Evolutionary conservation across 53 echinoderm and acorn worm species (phyloP).

Genomic region (Holothuria scabra): DNA sequence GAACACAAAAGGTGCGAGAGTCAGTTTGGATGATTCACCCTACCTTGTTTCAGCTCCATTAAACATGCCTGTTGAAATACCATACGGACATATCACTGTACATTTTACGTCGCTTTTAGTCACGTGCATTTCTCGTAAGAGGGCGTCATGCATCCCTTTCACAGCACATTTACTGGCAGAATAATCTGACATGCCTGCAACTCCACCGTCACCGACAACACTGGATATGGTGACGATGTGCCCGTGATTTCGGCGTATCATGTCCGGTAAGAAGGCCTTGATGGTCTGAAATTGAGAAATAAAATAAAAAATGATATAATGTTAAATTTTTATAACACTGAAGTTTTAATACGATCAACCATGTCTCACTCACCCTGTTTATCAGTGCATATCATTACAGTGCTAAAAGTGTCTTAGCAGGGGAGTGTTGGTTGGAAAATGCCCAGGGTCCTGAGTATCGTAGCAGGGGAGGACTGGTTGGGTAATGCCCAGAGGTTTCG

Average conservation of each 20-base stretch:
- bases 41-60: conserved; percentile 66
- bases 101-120: conserved; percentile 71
- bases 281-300: conserved; percentile 64
- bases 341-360: no score
- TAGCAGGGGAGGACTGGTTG: no score
- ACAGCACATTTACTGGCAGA: conserved; percentile 88
- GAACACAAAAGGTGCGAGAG: no score
- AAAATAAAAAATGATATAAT: no score
- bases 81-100: conserved; percentile 86
- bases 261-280: conserved; percentile 88
- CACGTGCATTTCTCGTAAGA: conserved; percentile 67
- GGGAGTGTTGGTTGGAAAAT: no score
- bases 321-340: no score
- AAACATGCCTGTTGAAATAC: conserved; percentile 94
- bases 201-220: conserved; percentile 55
- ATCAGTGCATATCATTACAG: no score
- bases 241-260: conserved; percentile 86
- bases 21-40: neutral
- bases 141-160: conserved; percentile 74
- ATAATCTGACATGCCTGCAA: conserved; percentile 75
- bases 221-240: conserved; percentile 88
- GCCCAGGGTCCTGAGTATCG: no score
- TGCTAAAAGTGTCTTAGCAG: no score
- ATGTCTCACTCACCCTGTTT: no score
- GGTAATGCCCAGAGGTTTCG: no score